phyloP scores from a whole-genome alignment of 1,140 invertebrate species.

The Danaus plexippus region DNA sequence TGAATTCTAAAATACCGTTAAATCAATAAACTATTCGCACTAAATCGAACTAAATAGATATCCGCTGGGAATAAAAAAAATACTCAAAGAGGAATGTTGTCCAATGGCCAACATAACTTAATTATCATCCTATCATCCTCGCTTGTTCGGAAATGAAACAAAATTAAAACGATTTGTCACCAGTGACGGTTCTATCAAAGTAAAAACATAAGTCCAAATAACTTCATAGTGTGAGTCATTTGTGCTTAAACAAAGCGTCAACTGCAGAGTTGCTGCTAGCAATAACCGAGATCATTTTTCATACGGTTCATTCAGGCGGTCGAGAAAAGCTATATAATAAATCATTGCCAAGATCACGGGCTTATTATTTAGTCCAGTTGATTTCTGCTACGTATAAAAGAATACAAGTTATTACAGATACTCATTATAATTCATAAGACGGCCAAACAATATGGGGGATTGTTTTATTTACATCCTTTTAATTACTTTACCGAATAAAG shows the following conservation, averaged over 20 bases:
- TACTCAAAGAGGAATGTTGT: too few relatives aligned
- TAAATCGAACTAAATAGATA: too few relatives aligned
- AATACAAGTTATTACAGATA: constrained; percentile 15
- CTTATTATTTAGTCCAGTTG: constrained; percentile 66
- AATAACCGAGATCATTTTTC: constrained; percentile 70
- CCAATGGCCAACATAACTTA: too few relatives aligned
- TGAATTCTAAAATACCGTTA: too few relatives aligned
- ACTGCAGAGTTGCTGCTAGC: constrained; percentile 62
- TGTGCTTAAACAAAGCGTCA: constrained; percentile 71
- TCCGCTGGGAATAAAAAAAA: too few relatives aligned
- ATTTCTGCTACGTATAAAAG: constrained; percentile 59
- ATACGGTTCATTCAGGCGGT: constrained; percentile 66
- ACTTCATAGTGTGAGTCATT: constrained; percentile 65
- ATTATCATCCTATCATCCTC: too few relatives aligned
- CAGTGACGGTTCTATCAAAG: constrained; percentile 31
- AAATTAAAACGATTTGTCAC: constrained; percentile 47
- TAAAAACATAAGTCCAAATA: constrained; percentile 63
- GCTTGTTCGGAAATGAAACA: constrained; percentile 4
- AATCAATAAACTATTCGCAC: too few relatives aligned
- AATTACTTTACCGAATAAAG: too few relatives aligned
- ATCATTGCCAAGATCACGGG: constrained; percentile 67
- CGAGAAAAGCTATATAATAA: constrained; percentile 69
- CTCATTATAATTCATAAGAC: too few relatives aligned
- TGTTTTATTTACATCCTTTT: too few relatives aligned
- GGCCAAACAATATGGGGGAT: too few relatives aligned